These are phyloP conservation scores for Dipodomys spectabilis DNA, from an alignment of 2,113 vertebrate species.

Conservation along the genomic window DNA sequence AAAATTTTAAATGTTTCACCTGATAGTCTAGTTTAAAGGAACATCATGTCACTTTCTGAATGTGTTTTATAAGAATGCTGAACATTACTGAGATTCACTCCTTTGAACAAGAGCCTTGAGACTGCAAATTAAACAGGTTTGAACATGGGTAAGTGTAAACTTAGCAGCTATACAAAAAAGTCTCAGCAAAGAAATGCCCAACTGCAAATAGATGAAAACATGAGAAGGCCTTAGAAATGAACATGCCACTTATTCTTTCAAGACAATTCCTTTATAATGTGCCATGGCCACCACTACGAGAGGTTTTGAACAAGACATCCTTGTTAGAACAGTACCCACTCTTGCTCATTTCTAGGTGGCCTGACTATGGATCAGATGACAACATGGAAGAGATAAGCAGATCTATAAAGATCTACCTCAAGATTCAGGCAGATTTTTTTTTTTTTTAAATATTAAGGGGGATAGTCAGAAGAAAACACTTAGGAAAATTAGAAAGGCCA, in stretches of 20 bases:
- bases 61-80: slow-evolving; percentile 33
- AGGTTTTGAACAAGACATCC: slow-evolving; percentile 6
- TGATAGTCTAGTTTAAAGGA: slow-evolving; percentile 52
- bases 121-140: slow-evolving; percentile 40
- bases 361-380: background rate
- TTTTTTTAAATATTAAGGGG: background rate
- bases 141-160: slow-evolving; percentile 33
- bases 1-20: slow-evolving; percentile 24
- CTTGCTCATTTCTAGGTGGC: background rate
- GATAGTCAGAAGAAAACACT: background rate
- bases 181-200: slow-evolving; percentile 41
- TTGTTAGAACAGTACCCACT: background rate
- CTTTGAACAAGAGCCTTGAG: slow-evolving; percentile 5
- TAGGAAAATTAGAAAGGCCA: background rate
- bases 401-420: background rate
- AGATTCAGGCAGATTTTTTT: background rate
- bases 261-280: background rate
- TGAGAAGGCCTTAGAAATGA: background rate
- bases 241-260: background rate
- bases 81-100: slow-evolving; percentile 9
- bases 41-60: slow-evolving; percentile 39
- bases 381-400: slow-evolving; percentile 1
- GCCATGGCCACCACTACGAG: background rate
- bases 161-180: slow-evolving; percentile 31
- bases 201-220: background rate